These are phyloP conservation scores for Dasypus novemcinctus DNA, from an alignment of 2,113 vertebrate genomes.

Conservation along the genomic window DNA sequence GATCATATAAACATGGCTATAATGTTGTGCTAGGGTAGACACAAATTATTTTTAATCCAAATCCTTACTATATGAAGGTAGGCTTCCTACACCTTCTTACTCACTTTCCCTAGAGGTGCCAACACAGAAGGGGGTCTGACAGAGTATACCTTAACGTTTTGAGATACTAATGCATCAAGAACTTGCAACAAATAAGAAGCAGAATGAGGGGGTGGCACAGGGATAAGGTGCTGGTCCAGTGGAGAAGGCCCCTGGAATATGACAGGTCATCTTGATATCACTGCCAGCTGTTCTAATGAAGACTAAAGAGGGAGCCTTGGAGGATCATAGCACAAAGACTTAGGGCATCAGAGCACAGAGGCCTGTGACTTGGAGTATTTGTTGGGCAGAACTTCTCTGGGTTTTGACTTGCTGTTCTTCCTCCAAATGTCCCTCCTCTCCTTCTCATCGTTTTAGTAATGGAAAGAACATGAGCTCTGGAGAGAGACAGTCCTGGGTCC, in stretches of 20 bases:
- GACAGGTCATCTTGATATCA: background rate
- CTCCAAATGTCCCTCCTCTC: background rate
- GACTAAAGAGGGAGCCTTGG: background rate
- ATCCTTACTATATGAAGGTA: background rate
- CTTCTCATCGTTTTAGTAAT: background rate
- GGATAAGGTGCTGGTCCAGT: background rate
- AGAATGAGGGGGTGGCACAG: background rate
- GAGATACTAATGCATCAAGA: background rate
- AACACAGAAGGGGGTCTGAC: background rate
- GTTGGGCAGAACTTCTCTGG: background rate
- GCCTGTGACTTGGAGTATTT: background rate
- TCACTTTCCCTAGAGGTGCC: background rate
- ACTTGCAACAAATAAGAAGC: background rate
- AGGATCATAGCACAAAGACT: background rate
- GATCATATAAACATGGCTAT: background rate
- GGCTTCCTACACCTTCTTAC: background rate
- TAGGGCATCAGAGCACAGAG: background rate
- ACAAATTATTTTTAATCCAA: slow-evolving; percentile 31
- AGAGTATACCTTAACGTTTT: background rate
- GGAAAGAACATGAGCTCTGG: background rate
- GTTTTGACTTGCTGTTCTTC: slow-evolving; percentile 13
- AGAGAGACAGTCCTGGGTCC: background rate
- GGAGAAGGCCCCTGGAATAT: background rate
- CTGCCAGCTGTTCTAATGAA: background rate
- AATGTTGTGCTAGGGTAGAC: background rate